Evolutionary conservation across 2,797 vertebrate species (phyloP), one percentile per base, ranked within the genome.

Genomic region (Acipenser oxyrinchus): DNA sequence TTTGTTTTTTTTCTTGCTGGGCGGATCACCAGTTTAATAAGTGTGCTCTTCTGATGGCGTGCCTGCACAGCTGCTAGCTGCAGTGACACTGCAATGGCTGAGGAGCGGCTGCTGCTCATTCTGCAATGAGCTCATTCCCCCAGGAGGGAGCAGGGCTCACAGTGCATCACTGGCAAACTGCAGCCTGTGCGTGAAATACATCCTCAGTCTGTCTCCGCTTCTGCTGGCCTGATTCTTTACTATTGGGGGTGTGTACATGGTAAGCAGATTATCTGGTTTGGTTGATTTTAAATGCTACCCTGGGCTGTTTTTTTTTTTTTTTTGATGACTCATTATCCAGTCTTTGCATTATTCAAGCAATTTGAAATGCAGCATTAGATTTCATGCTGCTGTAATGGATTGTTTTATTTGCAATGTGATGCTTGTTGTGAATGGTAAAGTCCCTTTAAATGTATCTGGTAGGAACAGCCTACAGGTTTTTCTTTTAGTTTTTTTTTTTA

Each of bases 71-170:
- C 78, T 48, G 65, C 72, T 65, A 64, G 76, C 79, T 84, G 83
- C 84, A 83, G 81, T 71, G 74, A 11, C 75, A 67, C 82, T 64
- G 83, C 83, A 81, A 82, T 81, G 83, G 82, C 83, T 73, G 77
- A 75, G 80, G 76, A 74, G 79, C 76, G 78, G 72, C 78, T 64
- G 76, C 71, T 23, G 79, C 77, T 18, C 18, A 18, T 18, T 18
- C 18, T 18, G 18, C 79, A 66, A 48, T 69, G 79, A 79, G 84
- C 83, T 76, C 84, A 70, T 72, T 70, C 74, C 77, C 72, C 73
- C 74, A 68, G 77, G 75, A 80, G 75, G 72, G 72, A 74, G 75
- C 64, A 66, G 64, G 64, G 71, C 67, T 66, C 68, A 50, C 69
- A 69, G 74, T 49, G 69, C 72, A 72, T 79, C 77, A 11, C 74